phyloP scores from a whole-genome alignment of 2,888 invertebrate genomes.

The Cistogaster globosa region DNA sequence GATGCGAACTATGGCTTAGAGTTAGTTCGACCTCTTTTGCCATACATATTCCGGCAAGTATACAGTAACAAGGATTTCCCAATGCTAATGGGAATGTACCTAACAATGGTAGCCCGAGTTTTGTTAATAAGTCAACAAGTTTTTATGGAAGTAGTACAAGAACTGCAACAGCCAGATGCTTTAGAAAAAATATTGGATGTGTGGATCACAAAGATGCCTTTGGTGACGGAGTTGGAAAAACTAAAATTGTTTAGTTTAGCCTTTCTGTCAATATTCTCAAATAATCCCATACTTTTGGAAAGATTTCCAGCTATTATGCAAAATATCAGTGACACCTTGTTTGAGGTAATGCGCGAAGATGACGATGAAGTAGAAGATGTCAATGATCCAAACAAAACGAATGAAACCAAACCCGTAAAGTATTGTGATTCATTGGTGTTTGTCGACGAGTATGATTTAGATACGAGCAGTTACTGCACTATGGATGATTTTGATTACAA shows the following conservation, averaged over 20 bases:
- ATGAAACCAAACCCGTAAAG: slow-evolving; percentile 68
- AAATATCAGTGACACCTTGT: slow-evolving; percentile 89
- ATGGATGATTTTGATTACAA: slow-evolving; percentile 85
- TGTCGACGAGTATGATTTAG: slow-evolving; percentile 81
- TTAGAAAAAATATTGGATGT: slow-evolving; percentile 88
- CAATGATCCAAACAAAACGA: slow-evolving; percentile 49
- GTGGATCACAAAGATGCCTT: slow-evolving; percentile 91
- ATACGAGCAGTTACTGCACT: slow-evolving; percentile 78
- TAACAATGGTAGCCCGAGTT: slow-evolving; percentile 91
- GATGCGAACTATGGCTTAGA: slow-evolving; percentile 89
- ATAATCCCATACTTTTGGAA: slow-evolving; percentile 88
- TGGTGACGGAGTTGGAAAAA: slow-evolving; percentile 90
- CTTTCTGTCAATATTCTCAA: slow-evolving; percentile 88
- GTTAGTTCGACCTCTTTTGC: slow-evolving; percentile 87
- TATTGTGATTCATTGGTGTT: slow-evolving; percentile 83
- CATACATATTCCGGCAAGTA: slow-evolving; percentile 86
- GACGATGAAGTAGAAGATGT: slow-evolving; percentile 83
- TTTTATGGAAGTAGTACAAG: slow-evolving; percentile 84
- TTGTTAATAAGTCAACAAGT: slow-evolving; percentile 88
- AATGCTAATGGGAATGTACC: slow-evolving; percentile 89
- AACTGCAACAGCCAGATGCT: slow-evolving; percentile 86
- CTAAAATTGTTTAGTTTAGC: slow-evolving; percentile 91
- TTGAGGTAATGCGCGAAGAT: slow-evolving; percentile 90
- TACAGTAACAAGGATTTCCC: slow-evolving; percentile 88
- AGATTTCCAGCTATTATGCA: slow-evolving; percentile 89